These are phyloP conservation scores for Thunnus thynnus DNA, from an alignment of 2,113 vertebrate species.

Conservation along the genomic window DNA sequence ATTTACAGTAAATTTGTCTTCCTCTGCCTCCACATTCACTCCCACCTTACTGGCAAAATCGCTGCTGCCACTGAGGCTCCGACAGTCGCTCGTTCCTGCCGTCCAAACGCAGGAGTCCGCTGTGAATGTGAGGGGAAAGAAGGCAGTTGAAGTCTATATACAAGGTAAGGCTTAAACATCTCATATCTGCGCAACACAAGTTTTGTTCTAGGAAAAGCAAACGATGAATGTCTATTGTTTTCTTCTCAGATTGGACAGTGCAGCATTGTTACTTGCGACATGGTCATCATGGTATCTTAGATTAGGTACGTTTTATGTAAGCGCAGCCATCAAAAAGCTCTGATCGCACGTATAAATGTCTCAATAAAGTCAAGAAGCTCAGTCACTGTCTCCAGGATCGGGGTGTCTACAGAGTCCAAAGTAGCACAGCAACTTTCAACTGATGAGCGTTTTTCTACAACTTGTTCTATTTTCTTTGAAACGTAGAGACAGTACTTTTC, in stretches of 20 bases:
- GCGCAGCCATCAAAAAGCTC: constrained; percentile 87
- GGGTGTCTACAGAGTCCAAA: constrained; percentile 81
- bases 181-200: constrained; percentile 92
- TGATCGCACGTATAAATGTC: constrained; percentile 80
- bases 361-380: constrained; percentile 64
- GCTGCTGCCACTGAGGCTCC: constrained; percentile 68
- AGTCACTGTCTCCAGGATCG: constrained; percentile 62
- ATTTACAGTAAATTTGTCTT: constrained; percentile 92
- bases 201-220: constrained; percentile 92
- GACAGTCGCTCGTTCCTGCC: constrained; percentile 62
- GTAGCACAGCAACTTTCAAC: constrained; percentile 75
- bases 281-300: constrained; percentile 81
- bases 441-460: constrained; percentile 80
- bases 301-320: constrained; percentile 81
- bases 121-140: constrained; percentile 82
- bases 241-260: constrained; percentile 74
- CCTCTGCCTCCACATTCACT: constrained; percentile 77
- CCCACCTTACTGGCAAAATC: constrained; percentile 70
- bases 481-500: constrained; percentile 81
- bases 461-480: constrained; percentile 82
- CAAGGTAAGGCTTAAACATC: constrained; percentile 98
- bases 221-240: constrained; percentile 78
- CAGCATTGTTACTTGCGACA: constrained; percentile 76
- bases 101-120: constrained; percentile 82
- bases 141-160: constrained; percentile 94